A percentile compares a stretch with the other conserved stretches of the same genome.
phyloP scores from a whole-genome alignment of 2,113 vertebrate genomes.

The Elaphurus davidianus region DNA sequence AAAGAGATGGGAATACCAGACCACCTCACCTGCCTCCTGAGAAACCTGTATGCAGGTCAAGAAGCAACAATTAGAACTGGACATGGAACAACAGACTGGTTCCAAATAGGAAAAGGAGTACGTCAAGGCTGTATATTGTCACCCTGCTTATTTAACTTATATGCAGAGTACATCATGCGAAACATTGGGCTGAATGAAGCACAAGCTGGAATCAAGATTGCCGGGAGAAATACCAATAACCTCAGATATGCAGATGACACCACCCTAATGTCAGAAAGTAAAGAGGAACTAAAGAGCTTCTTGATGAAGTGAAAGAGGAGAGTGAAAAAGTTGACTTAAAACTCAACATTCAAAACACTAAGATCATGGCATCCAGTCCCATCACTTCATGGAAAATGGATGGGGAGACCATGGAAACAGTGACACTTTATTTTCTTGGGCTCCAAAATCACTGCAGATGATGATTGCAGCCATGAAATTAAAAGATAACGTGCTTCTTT shows the following conservation, averaged over 20 bases:
- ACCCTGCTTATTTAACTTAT: background rate
- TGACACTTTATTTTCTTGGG: background rate
- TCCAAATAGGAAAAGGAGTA: background rate
- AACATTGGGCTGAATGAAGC: background rate
- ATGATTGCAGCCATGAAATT: background rate
- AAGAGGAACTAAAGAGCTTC: background rate
- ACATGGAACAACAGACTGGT: background rate
- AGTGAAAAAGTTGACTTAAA: background rate
- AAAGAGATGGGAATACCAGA: background rate
- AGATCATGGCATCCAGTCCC: background rate
- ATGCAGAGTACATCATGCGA: background rate
- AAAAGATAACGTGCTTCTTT: background rate
- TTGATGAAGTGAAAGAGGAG: background rate
- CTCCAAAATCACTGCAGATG: background rate
- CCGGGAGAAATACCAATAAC: background rate
- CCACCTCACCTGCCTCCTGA: background rate
- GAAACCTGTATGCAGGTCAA: background rate
- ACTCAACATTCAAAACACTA: background rate
- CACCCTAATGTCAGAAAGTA: background rate
- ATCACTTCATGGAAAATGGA: background rate
- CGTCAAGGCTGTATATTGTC: background rate
- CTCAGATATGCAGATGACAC: background rate
- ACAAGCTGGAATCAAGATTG: background rate
- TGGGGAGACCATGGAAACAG: background rate
- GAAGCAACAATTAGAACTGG: background rate